Conservation (phyloP, 2,113 vertebrate genomes). For the Proterorhinus semilunaris region DNA sequence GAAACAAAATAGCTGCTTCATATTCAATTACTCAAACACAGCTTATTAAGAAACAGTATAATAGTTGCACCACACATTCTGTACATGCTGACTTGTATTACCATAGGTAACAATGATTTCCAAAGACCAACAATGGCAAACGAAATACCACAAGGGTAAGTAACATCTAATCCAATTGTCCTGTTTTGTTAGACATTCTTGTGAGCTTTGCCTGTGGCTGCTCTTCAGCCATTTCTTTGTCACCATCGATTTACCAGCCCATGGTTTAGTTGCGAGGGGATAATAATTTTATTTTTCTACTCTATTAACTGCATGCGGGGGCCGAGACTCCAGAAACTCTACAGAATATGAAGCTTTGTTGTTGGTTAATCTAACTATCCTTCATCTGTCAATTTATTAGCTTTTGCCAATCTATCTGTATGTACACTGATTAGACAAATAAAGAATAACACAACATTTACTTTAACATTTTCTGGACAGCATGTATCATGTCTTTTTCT, state of each 20-base stretch:
- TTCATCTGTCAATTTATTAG: constrained; percentile 4
- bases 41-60: too few relatives aligned
- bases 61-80: too few relatives aligned
- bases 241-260: constrained; percentile 35
- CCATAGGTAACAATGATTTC: constrained; percentile 33
- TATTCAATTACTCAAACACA: too few relatives aligned
- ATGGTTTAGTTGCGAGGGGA: constrained; percentile 11
- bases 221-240: constrained; percentile 33
- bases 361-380: constrained; percentile 16
- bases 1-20: too few relatives aligned
- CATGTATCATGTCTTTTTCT: too few relatives aligned
- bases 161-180: too few relatives aligned
- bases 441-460: not conserved
- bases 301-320: too few relatives aligned
- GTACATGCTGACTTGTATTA: too few relatives aligned
- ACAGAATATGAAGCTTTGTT: not conserved
- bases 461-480: too few relatives aligned
- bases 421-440: not conserved
- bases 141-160: too few relatives aligned
- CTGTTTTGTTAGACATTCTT: constrained; percentile 46
- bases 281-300: constrained; percentile 24
- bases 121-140: too few relatives aligned
- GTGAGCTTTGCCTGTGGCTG: constrained; percentile 38
- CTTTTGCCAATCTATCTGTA: not conserved
- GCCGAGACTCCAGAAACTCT: too few relatives aligned